Evolutionary conservation across 2,888 invertebrate species (phyloP).

Genomic region (Alloplasta piceator): DNA sequence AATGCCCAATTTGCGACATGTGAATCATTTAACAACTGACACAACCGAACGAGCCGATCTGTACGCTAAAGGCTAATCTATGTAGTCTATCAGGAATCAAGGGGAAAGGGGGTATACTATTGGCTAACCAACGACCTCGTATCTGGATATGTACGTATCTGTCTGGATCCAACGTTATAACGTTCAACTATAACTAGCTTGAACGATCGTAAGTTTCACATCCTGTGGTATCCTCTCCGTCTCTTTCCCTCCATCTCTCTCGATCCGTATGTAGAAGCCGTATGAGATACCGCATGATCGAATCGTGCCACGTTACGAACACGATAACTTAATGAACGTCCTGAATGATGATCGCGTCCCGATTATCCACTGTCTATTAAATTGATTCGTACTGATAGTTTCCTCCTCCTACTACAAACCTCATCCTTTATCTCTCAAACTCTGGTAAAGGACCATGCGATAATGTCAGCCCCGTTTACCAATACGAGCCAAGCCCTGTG

Average conservation of each 20-base stretch:
- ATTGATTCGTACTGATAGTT: conserved; percentile 73
- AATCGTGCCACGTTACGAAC: conserved; percentile 79
- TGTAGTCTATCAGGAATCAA: conserved; percentile 31
- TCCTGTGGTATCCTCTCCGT: conserved; percentile 33
- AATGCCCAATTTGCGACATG: neutral
- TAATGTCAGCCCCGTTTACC: conserved; percentile 64
- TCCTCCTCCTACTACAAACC: conserved; percentile 38
- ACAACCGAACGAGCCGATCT: conserved; percentile 15
- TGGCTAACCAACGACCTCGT: conserved; percentile 38
- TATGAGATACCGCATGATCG: conserved; percentile 79
- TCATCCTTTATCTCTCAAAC: conserved; percentile 36
- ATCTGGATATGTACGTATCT: conserved; percentile 19
- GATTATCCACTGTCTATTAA: conserved; percentile 81
- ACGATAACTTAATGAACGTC: conserved; percentile 82
- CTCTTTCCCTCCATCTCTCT: conserved; percentile 74
- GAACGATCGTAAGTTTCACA: conserved; percentile 54
- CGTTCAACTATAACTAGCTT: conserved; percentile 55
- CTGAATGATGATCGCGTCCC: conserved; percentile 80
- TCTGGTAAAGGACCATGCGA: conserved; percentile 55
- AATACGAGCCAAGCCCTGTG: conserved; percentile 55
- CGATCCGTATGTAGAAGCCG: conserved; percentile 77
- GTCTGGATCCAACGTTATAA: conserved; percentile 53
- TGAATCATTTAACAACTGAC: conserved; percentile 12
- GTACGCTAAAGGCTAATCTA: neutral
- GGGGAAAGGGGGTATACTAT: conserved; percentile 20